Evolutionary conservation across 2,888 invertebrate genomes (phyloP).

Genomic region (Limnephilus auricula): DNA sequence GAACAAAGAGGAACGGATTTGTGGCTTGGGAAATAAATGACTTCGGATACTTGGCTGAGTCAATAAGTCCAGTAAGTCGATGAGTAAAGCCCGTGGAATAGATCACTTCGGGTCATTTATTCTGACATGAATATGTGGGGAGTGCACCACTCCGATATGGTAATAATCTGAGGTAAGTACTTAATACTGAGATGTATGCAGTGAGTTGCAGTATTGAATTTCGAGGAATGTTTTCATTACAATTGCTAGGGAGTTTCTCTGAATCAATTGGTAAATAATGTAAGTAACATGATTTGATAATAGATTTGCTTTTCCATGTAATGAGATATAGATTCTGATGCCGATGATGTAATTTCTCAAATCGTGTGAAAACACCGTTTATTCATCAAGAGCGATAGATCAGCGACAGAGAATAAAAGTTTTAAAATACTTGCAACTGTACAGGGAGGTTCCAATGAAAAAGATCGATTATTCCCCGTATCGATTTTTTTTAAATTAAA

Average conservation of each 20-base stretch:
- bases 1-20: not conserved
- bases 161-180: not conserved
- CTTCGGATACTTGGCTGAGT: not conserved
- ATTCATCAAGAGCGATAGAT: no score
- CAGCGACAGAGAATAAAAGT: no score
- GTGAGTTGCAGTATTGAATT: not conserved
- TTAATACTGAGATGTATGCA: not conserved
- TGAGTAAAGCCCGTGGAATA: not conserved
- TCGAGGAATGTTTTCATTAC: not conserved
- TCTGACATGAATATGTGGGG: slow-evolving; percentile 51
- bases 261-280: no score
- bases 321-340: no score
- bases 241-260: not conserved
- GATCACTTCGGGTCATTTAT: not conserved
- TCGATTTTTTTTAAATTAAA: no score
- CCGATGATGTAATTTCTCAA: no score
- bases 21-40: not conserved
- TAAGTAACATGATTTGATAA: no score
- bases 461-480: no score
- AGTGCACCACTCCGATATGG: slow-evolving; percentile 47
- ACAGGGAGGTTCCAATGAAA: no score
- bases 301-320: no score
- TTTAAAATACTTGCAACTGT: no score
- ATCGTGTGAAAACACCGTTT: no score
- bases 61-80: not conserved